These are phyloP conservation scores for Clarias macrocephalus DNA, from an alignment of 2,113 vertebrate species.

Conservation along the genomic window DNA sequence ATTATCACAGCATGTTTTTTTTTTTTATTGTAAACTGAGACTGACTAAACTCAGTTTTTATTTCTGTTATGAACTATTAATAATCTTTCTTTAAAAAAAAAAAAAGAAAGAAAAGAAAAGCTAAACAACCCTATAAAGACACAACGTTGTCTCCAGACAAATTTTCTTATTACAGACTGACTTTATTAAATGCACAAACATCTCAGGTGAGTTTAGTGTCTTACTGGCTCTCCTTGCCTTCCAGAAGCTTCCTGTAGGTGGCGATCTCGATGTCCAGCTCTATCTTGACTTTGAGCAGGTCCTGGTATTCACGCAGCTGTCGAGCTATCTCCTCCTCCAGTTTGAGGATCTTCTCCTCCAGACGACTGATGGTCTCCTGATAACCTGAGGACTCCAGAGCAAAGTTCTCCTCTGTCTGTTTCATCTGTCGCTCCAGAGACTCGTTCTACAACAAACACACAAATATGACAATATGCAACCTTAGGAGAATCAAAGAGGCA, in stretches of 20 bases:
- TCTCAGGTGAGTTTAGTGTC: neutral
- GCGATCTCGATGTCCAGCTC: conserved; percentile 96
- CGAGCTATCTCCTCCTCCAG: conserved; percentile 98
- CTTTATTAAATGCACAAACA: neutral
- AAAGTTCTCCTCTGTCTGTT: conserved; percentile 91
- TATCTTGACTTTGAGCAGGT: conserved; percentile 95
- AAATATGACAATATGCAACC: neutral
- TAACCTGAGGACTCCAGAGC: conserved; percentile 81
- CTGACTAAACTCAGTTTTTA: neutral
- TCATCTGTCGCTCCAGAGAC: conserved; percentile 93
- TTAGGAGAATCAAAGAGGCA: neutral
- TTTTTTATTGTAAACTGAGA: neutral
- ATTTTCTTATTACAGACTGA: neutral
- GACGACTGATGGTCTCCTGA: conserved; percentile 86
- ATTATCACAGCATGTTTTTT: neutral
- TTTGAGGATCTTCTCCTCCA: conserved; percentile 92
- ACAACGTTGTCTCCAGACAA: too few species aligned
- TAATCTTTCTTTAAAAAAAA: neutral
- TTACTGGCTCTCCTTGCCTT: conserved; percentile 95
- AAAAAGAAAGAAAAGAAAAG: too few species aligned
- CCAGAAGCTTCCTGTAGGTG: conserved; percentile 96
- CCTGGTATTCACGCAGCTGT: conserved; percentile 93
- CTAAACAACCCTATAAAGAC: too few species aligned
- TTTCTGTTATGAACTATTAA: too few species aligned
- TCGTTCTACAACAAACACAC: conserved; percentile 78